Evolutionary conservation across 1,140 invertebrate species (phyloP).

Genomic region (Magallana angulata): DNA sequence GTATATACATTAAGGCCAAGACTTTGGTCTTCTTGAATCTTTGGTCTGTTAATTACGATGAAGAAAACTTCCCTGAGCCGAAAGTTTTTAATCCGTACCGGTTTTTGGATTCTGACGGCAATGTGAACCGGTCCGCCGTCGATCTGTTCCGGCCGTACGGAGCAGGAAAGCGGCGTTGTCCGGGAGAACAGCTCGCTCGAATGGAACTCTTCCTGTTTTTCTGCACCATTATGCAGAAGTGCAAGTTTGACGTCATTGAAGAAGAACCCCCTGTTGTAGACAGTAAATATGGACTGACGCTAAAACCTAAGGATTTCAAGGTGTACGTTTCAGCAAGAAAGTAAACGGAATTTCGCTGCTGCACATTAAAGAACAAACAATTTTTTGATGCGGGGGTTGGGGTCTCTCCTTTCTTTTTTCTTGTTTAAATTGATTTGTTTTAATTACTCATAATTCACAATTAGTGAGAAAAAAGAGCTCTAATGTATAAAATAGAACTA

Average conservation of each 20-base stretch:
- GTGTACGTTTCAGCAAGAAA: conserved; percentile 58
- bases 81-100: conserved; percentile 69
- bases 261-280: conserved; percentile 68
- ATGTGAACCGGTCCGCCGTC: conserved; percentile 57
- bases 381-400: no score
- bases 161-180: conserved; percentile 82
- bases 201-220: conserved; percentile 88
- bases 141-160: conserved; percentile 71
- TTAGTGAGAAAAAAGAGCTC: no score
- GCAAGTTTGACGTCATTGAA: conserved; percentile 73
- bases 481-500: no score
- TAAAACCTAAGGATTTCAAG: conserved; percentile 70
- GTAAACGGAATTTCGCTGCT: background rate
- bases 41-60: conserved; percentile 72
- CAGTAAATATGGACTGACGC: conserved; percentile 72
- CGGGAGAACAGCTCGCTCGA: conserved; percentile 87
- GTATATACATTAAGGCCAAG: conserved; percentile 67
- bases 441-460: no score
- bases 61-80: conserved; percentile 68
- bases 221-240: conserved; percentile 85
- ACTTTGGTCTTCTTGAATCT: conserved; percentile 75
- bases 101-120: conserved; percentile 67
- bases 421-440: no score
- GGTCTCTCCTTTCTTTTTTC: no score
- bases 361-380: no score